These are phyloP conservation scores for Stomatorhinus walkeri DNA, from an alignment of 2,797 vertebrate genomes.

Conservation along the genomic window DNA sequence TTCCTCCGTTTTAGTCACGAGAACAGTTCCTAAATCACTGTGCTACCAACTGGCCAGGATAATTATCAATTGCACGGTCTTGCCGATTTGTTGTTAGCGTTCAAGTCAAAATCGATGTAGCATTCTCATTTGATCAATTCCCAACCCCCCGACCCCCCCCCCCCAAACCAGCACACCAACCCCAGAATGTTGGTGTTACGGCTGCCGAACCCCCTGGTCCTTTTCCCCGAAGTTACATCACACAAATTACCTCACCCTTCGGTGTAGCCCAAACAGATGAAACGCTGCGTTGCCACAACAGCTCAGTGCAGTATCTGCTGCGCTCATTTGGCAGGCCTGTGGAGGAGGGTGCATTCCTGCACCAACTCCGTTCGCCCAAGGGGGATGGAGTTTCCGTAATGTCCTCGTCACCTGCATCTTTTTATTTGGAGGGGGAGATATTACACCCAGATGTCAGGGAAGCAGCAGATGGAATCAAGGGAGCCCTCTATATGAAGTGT, in stretches of 20 bases:
- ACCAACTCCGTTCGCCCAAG: conserved; percentile 38
- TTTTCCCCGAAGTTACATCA: conserved; percentile 55
- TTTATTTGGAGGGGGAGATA: conserved; percentile 14
- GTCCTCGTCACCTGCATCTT: neutral
- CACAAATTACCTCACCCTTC: conserved; percentile 56
- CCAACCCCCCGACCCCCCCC: too few relatives aligned
- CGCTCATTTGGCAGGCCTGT: conserved; percentile 11
- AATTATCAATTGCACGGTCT: neutral
- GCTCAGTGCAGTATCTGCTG: conserved; percentile 30
- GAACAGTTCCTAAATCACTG: neutral
- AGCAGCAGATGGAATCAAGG: too few relatives aligned
- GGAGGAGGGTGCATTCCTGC: conserved; percentile 38
- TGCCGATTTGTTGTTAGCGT: neutral
- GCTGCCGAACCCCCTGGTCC: conserved; percentile 28
- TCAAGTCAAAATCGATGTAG: neutral
- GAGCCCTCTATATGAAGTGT: neutral
- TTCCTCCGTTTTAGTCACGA: neutral
- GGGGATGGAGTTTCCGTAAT: conserved; percentile 31
- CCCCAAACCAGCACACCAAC: neutral
- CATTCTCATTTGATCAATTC: neutral
- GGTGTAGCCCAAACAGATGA: conserved; percentile 52
- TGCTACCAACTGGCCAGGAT: neutral
- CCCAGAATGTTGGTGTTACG: neutral
- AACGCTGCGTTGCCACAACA: conserved; percentile 63
- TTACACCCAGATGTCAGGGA: neutral